Conservation (phyloP, 1,140 invertebrate species). For the Eumaeus atala region DNA sequence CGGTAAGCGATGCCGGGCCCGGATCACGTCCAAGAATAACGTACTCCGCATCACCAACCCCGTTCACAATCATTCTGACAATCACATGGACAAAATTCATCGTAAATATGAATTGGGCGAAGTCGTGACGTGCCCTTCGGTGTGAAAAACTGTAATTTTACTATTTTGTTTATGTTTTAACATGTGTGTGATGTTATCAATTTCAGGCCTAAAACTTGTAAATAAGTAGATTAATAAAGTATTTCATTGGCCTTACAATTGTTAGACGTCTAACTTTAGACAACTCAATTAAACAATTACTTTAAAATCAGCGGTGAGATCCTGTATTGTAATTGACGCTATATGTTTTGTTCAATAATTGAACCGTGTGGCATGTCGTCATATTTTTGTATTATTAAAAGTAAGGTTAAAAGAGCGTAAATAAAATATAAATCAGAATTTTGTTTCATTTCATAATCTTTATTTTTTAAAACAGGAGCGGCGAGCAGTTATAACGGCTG, state of each 20-base stretch:
- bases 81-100: conserved; percentile 58
- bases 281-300: too few relatives aligned
- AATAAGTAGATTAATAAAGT: too few relatives aligned
- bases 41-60: conserved; percentile 57
- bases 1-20: conserved; percentile 56
- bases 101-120: conserved; percentile 61
- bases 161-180: conserved; percentile 15
- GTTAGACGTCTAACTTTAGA: too few relatives aligned
- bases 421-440: conserved; percentile 3
- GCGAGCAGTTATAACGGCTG: conserved; percentile 19
- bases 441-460: conserved; percentile 21
- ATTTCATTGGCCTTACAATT: too few relatives aligned
- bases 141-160: conserved; percentile 30
- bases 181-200: conserved; percentile 25
- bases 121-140: conserved; percentile 59
- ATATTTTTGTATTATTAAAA: conserved; percentile 9
- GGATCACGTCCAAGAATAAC: conserved; percentile 66
- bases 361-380: conserved; percentile 10
- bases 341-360: conserved; percentile 12
- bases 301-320: too few relatives aligned
- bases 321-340: too few relatives aligned
- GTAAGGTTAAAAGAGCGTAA: conserved; percentile 1
- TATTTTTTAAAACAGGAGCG: conserved; percentile 25
- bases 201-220: too few relatives aligned
- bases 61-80: conserved; percentile 54